Conservation (phyloP, 1,140 invertebrate genomes). For the Zaprionus vittiger region DNA sequence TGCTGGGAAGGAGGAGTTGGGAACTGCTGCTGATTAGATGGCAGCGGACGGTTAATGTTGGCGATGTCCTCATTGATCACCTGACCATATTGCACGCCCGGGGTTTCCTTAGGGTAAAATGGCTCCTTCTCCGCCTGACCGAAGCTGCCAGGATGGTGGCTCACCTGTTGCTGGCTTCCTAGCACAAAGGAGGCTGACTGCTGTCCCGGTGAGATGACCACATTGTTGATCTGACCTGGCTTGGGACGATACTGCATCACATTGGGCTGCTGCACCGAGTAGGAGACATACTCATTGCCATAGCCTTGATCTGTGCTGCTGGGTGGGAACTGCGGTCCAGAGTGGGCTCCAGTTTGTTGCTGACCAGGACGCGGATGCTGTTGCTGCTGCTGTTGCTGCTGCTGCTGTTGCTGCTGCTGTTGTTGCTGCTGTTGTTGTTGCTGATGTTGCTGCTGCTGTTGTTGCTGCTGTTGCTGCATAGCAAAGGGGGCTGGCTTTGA, state of each 20-base stretch:
- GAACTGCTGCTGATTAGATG: background rate
- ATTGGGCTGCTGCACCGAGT: constrained; percentile 81
- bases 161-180: constrained; percentile 87
- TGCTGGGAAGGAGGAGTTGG: constrained; percentile 30
- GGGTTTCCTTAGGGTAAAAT: constrained; percentile 60
- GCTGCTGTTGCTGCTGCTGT: constrained; percentile 52
- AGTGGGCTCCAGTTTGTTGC: background rate
- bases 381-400: constrained; percentile 41
- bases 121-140: constrained; percentile 61
- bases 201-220: constrained; percentile 87
- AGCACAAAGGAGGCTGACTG: constrained; percentile 88
- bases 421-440: constrained; percentile 38
- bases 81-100: constrained; percentile 76
- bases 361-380: constrained; percentile 5
- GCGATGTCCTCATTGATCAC: constrained; percentile 80
- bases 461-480: constrained; percentile 39
- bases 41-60: constrained; percentile 58
- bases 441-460: background rate
- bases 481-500: constrained; percentile 79
- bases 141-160: constrained; percentile 41
- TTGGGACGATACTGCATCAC: constrained; percentile 81
- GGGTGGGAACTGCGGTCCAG: background rate
- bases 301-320: constrained; percentile 47
- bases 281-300: constrained; percentile 79
- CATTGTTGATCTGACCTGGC: constrained; percentile 87